Conservation (phyloP, 2,888 invertebrate genomes). For the Melanophora roralis region DNA sequence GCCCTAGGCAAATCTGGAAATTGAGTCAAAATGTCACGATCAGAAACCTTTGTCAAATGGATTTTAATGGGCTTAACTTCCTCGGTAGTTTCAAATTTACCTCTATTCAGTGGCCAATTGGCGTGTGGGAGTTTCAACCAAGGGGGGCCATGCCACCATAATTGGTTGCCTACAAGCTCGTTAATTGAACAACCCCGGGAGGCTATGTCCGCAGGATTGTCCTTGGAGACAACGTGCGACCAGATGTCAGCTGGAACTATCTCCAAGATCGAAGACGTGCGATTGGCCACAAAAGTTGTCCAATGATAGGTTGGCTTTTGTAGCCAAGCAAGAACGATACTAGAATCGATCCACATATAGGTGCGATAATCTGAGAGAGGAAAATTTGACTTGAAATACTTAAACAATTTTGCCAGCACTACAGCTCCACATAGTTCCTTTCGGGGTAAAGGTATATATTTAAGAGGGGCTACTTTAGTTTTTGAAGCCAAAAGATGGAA, state of each 20-base stretch:
- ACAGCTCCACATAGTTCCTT: constrained; percentile 5
- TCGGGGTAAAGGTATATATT: not conserved
- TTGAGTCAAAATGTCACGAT: not conserved
- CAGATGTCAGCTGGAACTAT: not conserved
- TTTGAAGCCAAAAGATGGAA: not conserved
- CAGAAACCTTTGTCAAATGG: not conserved
- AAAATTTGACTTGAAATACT: not conserved
- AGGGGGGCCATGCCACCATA: constrained; percentile 36
- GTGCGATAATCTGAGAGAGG: too few species aligned
- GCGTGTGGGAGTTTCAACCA: not conserved
- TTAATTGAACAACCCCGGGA: not conserved
- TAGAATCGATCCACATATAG: not conserved
- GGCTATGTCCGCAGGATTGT: constrained; percentile 1
- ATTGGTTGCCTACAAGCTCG: not conserved
- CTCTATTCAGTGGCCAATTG: not conserved
- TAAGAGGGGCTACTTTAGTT: not conserved
- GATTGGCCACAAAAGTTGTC: not conserved
- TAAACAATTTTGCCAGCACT: not conserved
- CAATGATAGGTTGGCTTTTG: not conserved
- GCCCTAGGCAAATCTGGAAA: not conserved
- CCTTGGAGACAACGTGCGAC: not conserved
- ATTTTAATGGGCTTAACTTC: not conserved
- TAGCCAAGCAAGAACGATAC: not conserved
- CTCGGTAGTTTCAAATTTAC: not conserved
- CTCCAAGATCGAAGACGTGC: not conserved